These are phyloP conservation scores for Toxotes chatareus DNA, from an alignment of 2,113 vertebrate genomes.

Conservation along the genomic window DNA sequence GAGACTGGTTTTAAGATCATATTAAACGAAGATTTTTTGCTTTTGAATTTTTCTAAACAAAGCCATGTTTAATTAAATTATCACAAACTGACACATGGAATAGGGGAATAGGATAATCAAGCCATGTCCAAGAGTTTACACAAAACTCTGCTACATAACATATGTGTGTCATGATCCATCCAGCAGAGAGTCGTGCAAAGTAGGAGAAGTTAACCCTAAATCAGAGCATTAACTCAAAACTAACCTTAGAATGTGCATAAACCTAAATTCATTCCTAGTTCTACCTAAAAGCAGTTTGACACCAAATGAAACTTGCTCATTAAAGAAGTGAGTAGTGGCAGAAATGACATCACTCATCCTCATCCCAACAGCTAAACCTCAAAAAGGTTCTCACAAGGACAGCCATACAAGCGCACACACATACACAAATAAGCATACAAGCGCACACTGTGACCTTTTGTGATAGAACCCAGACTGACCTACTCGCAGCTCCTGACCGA, in stretches of 20 bases:
- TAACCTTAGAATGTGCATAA: neutral
- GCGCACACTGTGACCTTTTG: neutral
- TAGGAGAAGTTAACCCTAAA: neutral
- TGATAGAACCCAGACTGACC: constrained; percentile 89
- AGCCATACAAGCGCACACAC: neutral
- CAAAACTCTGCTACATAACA: neutral
- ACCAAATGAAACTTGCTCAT: neutral
- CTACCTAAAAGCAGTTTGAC: neutral
- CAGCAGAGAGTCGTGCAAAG: neutral
- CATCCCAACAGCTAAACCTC: neutral
- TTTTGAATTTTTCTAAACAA: neutral
- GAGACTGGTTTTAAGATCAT: neutral
- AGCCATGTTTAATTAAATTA: neutral
- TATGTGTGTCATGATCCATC: neutral
- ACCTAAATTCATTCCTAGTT: neutral
- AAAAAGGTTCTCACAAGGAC: neutral
- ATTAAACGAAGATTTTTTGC: neutral
- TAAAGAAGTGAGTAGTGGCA: constrained; percentile 6
- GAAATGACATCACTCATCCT: neutral
- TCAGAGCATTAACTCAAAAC: neutral
- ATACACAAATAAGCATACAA: constrained; percentile 11
- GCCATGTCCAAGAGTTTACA: neutral
- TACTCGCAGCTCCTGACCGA: constrained; percentile 99
- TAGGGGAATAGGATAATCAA: neutral
- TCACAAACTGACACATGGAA: neutral